Evolutionary conservation across 2,113 vertebrate genomes (phyloP), one percentile per base, ranked within the genome.

Genomic region (Eolophus roseicapilla): DNA sequence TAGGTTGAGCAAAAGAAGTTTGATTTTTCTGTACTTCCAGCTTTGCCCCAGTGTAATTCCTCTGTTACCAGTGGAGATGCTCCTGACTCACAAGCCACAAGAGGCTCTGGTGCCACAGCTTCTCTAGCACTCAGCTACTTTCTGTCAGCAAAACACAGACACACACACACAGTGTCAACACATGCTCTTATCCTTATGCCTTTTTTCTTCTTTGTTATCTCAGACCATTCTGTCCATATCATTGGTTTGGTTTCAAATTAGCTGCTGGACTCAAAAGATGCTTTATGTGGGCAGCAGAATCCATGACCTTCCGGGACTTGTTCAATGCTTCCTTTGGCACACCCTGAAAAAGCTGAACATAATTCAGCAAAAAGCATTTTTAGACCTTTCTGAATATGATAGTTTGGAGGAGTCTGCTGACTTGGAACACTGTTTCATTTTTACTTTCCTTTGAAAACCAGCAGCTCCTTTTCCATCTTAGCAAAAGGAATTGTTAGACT

Each of bases 201-300:
- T 18, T 62, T n/a, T 29, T 41, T 33, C 23, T 55, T 17, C 35
- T 64, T 17, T 1, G 0, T 50, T 46, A 21, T 23, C 55, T 63
- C 4, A 0, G 25, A 10, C 20, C 3, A 4, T 39, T 57, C 35
- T 33, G 20, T 60, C 29, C 1, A 0, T n/a, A 50, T 35, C 4
- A 3, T 7, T 68, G 52, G 27, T 49, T 92, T 71, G 52, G 20
- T 43, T 68, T 62, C 46, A 46, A 1, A 50, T 43, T 7, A 44
- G 41, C 70, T 76, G 70, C 44, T 44, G 31, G 39, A 3, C 20
- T 46, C 35, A 35, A 3, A 49, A 77, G 13, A 28, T 62, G 21
- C 47, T 63, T 49, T 4, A 10, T 33, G 20, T 19, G 41, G 41
- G 41, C 52, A 78, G 71, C 33, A 44, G 29, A 33, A 14, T 27